Evolutionary conservation across 2,797 vertebrate genomes (phyloP).

Genomic region (Tamandua tetradactyla): DNA sequence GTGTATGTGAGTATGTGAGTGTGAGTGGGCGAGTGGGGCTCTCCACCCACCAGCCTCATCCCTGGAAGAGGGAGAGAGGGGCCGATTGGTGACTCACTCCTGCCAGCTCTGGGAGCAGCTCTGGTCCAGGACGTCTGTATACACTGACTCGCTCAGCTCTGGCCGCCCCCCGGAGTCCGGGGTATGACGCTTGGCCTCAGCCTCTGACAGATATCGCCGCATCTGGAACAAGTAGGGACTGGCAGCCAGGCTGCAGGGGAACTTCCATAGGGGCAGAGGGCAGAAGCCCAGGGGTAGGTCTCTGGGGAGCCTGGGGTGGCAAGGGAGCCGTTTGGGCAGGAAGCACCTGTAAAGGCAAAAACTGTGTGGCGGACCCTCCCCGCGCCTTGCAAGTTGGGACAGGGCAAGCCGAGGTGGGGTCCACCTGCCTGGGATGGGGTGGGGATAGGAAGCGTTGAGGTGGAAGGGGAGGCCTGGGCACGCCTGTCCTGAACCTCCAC

Average conservation of each 20-base stretch:
- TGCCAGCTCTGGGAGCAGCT: constrained; percentile 85
- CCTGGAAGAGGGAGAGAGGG: background rate
- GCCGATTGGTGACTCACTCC: constrained; percentile 77
- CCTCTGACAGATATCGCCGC: constrained; percentile 79
- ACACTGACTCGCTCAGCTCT: constrained; percentile 79
- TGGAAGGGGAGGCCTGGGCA: background rate
- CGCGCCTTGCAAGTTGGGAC: background rate
- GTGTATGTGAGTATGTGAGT: too few relatives aligned
- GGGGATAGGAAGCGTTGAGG: background rate
- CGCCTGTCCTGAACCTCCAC: background rate
- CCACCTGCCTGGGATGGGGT: background rate
- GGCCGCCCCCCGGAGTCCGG: constrained; percentile 10
- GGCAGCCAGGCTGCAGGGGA: background rate
- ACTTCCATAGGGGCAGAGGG: background rate
- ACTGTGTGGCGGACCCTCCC: background rate
- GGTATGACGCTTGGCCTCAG: constrained; percentile 74
- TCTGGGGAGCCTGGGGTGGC: constrained; percentile 20
- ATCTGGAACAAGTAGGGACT: constrained; percentile 76
- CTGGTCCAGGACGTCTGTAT: constrained; percentile 82
- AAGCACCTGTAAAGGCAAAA: constrained; percentile 61
- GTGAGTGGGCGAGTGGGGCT: background rate
- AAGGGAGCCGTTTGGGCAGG: constrained; percentile 18
- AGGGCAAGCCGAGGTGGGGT: background rate
- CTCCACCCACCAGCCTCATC: background rate
- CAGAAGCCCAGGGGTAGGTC: background rate